Evolutionary conservation across 2,797 vertebrate genomes (phyloP).

Genomic region (Phaenicophaeus curvirostris): DNA sequence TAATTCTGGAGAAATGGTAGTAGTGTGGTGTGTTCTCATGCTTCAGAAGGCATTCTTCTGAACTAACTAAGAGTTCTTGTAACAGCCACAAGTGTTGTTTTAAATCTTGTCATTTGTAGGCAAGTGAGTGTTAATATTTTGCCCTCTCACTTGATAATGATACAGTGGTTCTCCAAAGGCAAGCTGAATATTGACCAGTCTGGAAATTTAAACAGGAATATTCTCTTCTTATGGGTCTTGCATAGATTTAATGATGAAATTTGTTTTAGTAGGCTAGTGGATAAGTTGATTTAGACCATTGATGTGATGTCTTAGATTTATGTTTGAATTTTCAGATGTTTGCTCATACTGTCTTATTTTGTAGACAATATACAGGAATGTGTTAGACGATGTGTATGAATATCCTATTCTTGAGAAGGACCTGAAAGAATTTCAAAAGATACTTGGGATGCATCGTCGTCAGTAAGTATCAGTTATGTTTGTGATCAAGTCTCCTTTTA

Average conservation of each 20-base stretch:
- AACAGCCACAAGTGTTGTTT: background rate
- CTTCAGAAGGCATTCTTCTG: background rate
- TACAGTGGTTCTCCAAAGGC: background rate
- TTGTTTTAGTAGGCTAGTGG: background rate
- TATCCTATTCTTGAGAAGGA: conserved; percentile 92
- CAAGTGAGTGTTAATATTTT: background rate
- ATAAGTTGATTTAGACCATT: background rate
- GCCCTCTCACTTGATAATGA: background rate
- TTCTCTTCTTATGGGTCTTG: background rate
- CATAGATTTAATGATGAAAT: background rate
- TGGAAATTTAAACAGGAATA: background rate
- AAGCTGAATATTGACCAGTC: background rate
- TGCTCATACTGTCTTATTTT: conserved; percentile 18
- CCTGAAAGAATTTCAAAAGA: conserved; percentile 90
- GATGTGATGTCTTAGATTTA: background rate
- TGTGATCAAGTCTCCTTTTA: background rate
- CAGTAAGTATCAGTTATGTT: conserved; percentile 83
- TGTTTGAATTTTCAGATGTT: background rate
- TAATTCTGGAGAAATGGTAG: background rate
- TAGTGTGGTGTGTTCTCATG: background rate
- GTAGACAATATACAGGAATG: conserved; percentile 90
- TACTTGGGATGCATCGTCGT: conserved; percentile 90
- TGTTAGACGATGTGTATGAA: conserved; percentile 93
- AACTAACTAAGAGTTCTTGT: background rate
- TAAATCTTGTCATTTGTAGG: background rate